Evolutionary conservation across 2,888 invertebrate genomes (phyloP).

Genomic region (Parasteatoda lunata): DNA sequence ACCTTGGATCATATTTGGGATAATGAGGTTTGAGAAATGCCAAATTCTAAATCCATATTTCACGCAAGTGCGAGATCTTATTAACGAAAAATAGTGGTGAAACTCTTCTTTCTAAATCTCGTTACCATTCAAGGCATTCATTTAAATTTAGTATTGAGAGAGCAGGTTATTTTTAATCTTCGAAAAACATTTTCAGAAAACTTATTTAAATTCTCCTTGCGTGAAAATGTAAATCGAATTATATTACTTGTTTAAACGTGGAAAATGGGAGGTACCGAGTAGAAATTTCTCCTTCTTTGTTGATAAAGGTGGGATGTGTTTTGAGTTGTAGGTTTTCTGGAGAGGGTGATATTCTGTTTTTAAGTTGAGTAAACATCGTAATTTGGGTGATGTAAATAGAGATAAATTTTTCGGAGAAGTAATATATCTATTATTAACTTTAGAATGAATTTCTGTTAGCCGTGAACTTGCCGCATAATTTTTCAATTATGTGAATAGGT

Average conservation of each 20-base stretch:
- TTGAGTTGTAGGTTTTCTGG: too few species aligned
- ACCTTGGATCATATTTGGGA: background rate
- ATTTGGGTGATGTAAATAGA: too few species aligned
- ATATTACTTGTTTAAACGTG: background rate
- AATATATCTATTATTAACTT: too few species aligned
- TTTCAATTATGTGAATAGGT: too few species aligned
- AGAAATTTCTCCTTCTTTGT: too few species aligned
- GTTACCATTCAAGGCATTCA: conserved; percentile 2
- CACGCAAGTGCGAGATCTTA: background rate
- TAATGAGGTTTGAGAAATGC: background rate
- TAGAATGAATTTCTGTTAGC: too few species aligned
- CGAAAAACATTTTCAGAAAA: background rate
- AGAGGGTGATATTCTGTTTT: too few species aligned
- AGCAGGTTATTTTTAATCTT: background rate
- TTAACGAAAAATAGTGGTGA: background rate
- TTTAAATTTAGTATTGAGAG: conserved; percentile 2
- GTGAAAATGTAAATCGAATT: background rate
- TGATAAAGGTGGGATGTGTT: too few species aligned
- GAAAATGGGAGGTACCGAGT: background rate
- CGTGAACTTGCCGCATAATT: too few species aligned
- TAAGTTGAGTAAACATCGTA: too few species aligned
- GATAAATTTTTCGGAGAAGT: too few species aligned
- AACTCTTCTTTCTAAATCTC: background rate
- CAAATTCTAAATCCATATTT: conserved; percentile 1
- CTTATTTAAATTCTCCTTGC: conserved; percentile 5